Evolutionary conservation across 2,797 vertebrate species (phyloP).

Genomic region (Rhynchonycteris naso): DNA sequence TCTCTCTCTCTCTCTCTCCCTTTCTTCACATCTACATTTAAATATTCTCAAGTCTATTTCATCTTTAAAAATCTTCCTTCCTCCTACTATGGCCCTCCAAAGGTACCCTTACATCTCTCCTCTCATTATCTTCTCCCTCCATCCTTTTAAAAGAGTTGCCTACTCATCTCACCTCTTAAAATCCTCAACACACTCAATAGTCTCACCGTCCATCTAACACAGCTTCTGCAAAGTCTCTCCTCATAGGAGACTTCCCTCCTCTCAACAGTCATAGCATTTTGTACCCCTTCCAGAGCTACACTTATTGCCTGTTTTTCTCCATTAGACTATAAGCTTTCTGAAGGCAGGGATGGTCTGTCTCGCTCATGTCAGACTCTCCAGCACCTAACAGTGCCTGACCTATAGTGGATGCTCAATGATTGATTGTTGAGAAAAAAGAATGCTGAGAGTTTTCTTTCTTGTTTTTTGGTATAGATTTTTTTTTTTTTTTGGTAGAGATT

Average conservation of each 20-base stretch:
- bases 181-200: background rate
- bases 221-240: background rate
- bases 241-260: background rate
- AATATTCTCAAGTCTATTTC: background rate
- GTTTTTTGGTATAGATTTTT: background rate
- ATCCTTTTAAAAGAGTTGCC: background rate
- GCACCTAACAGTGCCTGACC: background rate
- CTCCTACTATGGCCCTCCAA: background rate
- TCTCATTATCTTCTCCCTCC: background rate
- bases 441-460: too few species aligned
- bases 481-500: background rate
- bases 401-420: background rate
- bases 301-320: background rate
- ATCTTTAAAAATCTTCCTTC: background rate
- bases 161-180: background rate
- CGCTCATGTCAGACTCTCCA: background rate
- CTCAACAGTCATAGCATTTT: background rate
- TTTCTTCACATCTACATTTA: background rate
- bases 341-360: background rate
- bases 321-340: background rate
- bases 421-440: background rate
- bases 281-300: background rate
- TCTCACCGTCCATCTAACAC: background rate
- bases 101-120: background rate
- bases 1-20: background rate